Conservation (phyloP, 2,797 vertebrate genomes). For the Anisognathus igniventris region DNA sequence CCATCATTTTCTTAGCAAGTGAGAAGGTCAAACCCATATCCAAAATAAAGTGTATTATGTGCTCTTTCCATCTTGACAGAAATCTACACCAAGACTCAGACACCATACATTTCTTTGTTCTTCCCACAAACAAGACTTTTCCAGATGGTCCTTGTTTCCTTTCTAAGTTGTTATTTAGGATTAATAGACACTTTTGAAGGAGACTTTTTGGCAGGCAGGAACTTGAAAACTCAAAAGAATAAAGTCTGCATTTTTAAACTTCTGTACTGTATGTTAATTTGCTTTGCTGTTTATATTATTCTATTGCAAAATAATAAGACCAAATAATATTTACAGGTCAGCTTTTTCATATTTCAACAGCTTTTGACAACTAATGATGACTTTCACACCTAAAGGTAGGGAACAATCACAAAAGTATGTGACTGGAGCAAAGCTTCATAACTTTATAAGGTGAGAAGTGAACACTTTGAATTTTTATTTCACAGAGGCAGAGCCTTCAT, state of each 20-base stretch:
- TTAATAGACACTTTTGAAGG: not conserved
- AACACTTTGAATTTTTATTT: slow-evolving; percentile 4
- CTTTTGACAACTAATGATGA: not conserved
- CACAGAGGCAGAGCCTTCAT: not conserved
- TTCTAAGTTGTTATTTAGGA: not conserved
- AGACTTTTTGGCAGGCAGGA: not conserved
- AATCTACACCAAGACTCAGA: not conserved
- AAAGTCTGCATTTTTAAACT: not conserved
- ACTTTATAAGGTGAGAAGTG: not conserved
- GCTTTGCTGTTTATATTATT: not conserved
- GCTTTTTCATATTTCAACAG: not conserved
- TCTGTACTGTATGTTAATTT: not conserved
- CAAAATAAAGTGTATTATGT: not conserved
- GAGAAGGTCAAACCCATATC: not conserved
- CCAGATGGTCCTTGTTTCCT: not conserved
- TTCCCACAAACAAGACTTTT: not conserved
- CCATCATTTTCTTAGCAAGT: not conserved
- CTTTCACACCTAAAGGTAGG: not conserved
- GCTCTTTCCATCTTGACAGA: not conserved
- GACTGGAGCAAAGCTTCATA: slow-evolving; percentile 1
- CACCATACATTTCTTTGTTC: not conserved
- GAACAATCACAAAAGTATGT: not conserved
- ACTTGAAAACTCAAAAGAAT: not conserved
- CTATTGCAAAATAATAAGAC: slow-evolving; percentile 29
- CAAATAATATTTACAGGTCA: slow-evolving; percentile 3